A percentile compares a stretch with the other conserved stretches of the same genome.
Evolutionary conservation across 2,113 vertebrate species (phyloP).

Genomic region (Crotophaga sulcirostris): DNA sequence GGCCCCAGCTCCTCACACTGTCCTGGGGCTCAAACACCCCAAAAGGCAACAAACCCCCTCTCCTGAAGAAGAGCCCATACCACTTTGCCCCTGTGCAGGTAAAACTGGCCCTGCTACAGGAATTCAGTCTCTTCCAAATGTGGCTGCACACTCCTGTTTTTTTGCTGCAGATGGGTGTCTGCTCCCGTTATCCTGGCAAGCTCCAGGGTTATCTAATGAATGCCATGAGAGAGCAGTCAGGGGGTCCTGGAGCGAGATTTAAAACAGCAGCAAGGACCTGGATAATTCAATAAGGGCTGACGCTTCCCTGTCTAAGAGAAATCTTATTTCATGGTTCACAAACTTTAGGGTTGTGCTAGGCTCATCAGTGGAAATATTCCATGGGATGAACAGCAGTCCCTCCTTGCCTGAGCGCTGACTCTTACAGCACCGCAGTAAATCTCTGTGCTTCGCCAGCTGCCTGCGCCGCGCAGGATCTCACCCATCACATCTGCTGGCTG

Average conservation of each 20-base stretch:
- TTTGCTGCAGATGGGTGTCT: constrained; percentile 48
- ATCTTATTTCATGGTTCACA: constrained; percentile 69
- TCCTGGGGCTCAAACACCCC: background rate
- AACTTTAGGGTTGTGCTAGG: constrained; percentile 12
- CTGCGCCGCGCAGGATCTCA: background rate
- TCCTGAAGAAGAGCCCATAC: background rate
- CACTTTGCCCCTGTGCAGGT: background rate
- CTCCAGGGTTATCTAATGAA: constrained; percentile 62
- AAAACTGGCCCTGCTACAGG: background rate
- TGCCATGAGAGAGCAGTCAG: background rate
- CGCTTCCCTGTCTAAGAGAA: constrained; percentile 62
- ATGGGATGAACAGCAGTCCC: background rate
- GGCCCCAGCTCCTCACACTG: background rate
- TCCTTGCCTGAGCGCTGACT: background rate
- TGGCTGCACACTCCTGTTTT: background rate
- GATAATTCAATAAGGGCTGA: constrained; percentile 11
- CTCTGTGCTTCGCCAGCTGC: background rate
- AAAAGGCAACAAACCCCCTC: background rate
- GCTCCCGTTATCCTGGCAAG: constrained; percentile 44
- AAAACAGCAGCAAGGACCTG: background rate
- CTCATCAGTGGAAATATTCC: background rate
- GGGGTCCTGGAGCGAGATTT: constrained; percentile 24
- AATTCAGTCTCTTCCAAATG: background rate
- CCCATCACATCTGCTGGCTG: background rate
- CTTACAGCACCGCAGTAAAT: background rate